Evolutionary conservation across 2,113 vertebrate species (phyloP).

Genomic region (Scomber colias): DNA sequence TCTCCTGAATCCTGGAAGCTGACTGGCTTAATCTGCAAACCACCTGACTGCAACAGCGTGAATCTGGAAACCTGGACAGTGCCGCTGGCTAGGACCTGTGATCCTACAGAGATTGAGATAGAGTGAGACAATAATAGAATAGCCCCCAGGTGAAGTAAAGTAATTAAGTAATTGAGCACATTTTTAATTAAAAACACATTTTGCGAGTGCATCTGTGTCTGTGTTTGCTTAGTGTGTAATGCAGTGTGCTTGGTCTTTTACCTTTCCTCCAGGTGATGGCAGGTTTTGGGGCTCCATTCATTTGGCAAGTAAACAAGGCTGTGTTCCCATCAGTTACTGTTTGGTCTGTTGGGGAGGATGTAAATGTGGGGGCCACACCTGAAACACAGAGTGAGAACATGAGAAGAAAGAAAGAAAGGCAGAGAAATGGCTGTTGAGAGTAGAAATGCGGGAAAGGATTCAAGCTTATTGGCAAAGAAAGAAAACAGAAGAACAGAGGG

Average conservation of each 20-base stretch:
- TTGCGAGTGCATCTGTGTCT: neutral
- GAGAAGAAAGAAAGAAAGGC: slow-evolving; percentile 9
- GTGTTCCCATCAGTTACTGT: slow-evolving; percentile 90
- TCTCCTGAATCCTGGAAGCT: slow-evolving; percentile 90
- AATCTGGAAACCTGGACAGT: slow-evolving; percentile 91
- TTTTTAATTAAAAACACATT: slow-evolving; percentile 42
- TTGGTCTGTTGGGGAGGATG: slow-evolving; percentile 84
- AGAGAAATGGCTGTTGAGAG: neutral
- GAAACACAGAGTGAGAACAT: slow-evolving; percentile 41
- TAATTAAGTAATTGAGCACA: slow-evolving; percentile 14
- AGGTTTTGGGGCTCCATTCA: slow-evolving; percentile 92
- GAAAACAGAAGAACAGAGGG: neutral
- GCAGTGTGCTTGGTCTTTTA: slow-evolving; percentile 57
- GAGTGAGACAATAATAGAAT: slow-evolving; percentile 14
- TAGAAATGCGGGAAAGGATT: neutral
- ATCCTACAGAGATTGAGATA: slow-evolving; percentile 77
- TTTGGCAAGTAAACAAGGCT: slow-evolving; percentile 89
- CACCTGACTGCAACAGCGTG: slow-evolving; percentile 91
- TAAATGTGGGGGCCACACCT: slow-evolving; percentile 91
- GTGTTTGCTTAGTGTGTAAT: neutral
- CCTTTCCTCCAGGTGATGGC: slow-evolving; percentile 95
- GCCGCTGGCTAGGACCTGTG: slow-evolving; percentile 91
- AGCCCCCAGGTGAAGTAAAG: slow-evolving; percentile 27
- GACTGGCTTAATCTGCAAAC: slow-evolving; percentile 89
- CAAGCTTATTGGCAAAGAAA: neutral